Conservation (phyloP, 2,888 invertebrate genomes). For the Chrysolina oricalcia region DNA sequence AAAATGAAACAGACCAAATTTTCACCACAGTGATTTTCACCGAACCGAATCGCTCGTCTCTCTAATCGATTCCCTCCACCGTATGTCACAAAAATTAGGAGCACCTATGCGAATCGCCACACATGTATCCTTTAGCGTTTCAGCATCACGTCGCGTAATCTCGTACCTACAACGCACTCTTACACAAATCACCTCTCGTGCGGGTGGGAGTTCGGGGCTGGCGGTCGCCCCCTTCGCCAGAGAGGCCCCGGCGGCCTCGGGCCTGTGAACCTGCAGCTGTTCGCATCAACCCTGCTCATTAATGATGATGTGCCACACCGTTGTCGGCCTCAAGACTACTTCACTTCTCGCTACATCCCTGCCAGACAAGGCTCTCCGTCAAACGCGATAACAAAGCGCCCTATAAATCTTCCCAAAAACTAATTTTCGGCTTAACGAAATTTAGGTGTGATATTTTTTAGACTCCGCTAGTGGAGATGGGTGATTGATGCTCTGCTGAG, state of each 20-base stretch:
- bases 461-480: neutral
- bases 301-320: slow-evolving; percentile 80
- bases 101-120: slow-evolving; percentile 17
- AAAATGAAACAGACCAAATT: neutral
- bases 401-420: slow-evolving; percentile 56
- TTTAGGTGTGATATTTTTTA: slow-evolving; percentile 55
- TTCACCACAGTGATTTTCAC: neutral
- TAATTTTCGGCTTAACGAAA: slow-evolving; percentile 58
- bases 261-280: slow-evolving; percentile 66
- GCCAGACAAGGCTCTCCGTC: slow-evolving; percentile 61
- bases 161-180: slow-evolving; percentile 51
- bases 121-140: slow-evolving; percentile 18
- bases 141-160: slow-evolving; percentile 26
- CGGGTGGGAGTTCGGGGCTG: slow-evolving; percentile 57
- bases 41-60: neutral
- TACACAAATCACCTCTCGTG: slow-evolving; percentile 60
- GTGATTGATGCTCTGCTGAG: slow-evolving; percentile 30
- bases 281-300: slow-evolving; percentile 76
- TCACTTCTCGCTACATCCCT: slow-evolving; percentile 77
- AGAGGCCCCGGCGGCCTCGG: slow-evolving; percentile 53
- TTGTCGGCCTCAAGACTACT: slow-evolving; percentile 82
- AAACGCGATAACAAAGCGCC: slow-evolving; percentile 58
- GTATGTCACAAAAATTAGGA: neutral
- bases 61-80: neutral
- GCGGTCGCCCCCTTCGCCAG: slow-evolving; percentile 27